Conservation (phyloP, 2,888 invertebrate genomes). For the Clitarchus hookeri region DNA sequence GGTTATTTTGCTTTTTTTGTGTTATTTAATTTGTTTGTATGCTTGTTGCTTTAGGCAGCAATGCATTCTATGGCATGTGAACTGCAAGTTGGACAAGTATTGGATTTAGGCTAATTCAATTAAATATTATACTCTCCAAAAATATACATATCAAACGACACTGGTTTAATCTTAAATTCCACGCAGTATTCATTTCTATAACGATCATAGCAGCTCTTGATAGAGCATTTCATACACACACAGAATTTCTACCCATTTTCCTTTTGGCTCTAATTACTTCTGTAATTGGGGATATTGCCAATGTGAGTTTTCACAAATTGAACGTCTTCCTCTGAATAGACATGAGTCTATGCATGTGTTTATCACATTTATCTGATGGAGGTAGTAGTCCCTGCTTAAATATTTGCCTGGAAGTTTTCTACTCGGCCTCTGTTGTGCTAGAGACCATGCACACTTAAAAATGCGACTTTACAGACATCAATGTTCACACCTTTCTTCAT, state of each 20-base stretch:
- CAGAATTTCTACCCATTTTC: neutral
- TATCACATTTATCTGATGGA: neutral
- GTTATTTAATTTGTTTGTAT: neutral
- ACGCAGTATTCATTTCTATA: neutral
- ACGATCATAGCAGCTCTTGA: neutral
- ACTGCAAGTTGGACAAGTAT: neutral
- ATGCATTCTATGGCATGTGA: neutral
- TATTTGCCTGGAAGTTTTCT: neutral
- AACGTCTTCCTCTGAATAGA: neutral
- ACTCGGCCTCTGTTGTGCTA: no score
- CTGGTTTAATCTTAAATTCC: neutral
- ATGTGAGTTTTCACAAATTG: neutral
- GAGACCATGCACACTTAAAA: no score
- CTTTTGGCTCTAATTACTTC: neutral
- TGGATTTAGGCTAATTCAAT: neutral
- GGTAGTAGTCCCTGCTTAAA: neutral
- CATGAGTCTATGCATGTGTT: neutral
- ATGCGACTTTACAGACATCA: no score
- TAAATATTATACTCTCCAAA: neutral
- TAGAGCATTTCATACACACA: constrained; percentile 28
- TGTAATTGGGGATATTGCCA: neutral
- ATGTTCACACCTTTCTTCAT: no score
- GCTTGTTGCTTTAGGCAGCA: neutral
- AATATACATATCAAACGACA: neutral
- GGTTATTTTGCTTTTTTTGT: neutral